Conservation (phyloP, 1,140 invertebrate genomes). For the Delia radicum region DNA sequence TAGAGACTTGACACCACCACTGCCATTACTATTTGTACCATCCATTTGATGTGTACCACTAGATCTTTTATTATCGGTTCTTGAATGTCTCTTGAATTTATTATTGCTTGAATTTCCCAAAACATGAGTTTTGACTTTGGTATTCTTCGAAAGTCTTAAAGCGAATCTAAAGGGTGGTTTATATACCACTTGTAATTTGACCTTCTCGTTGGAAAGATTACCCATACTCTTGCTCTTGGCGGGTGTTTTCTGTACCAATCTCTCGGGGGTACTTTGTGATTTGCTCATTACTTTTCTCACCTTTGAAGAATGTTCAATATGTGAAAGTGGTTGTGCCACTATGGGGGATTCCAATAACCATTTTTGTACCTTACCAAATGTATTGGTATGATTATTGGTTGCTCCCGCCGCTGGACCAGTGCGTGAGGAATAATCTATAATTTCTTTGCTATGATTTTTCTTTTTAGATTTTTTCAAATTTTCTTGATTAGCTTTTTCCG, state of each 20-base stretch:
- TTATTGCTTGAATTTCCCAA: constrained; percentile 35
- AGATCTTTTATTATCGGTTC: not conserved
- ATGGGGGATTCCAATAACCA: constrained; percentile 76
- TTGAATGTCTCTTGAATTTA: constrained; percentile 23
- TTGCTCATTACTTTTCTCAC: constrained; percentile 52
- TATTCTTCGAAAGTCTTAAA: constrained; percentile 71
- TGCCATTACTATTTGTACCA: constrained; percentile 31
- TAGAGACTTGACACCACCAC: constrained; percentile 4
- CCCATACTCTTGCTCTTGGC: constrained; percentile 53
- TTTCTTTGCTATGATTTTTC: constrained; percentile 67
- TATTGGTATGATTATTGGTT: constrained; percentile 68
- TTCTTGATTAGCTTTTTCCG: constrained; percentile 44
- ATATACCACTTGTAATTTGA: constrained; percentile 78
- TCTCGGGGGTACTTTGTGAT: constrained; percentile 50
- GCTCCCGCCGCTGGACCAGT: constrained; percentile 53
- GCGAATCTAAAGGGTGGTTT: constrained; percentile 84
- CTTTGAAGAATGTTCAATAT: constrained; percentile 65
- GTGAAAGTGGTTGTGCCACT: constrained; percentile 54
- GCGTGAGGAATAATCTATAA: constrained; percentile 68
- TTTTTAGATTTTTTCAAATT: constrained; percentile 56
- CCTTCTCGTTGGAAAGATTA: constrained; percentile 62
- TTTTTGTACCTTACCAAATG: constrained; percentile 78
- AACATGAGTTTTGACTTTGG: constrained; percentile 60
- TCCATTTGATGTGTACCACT: constrained; percentile 21
- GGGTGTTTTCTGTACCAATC: constrained; percentile 45